Evolutionary conservation across 2,113 vertebrate species (phyloP).

Genomic region (Junco hyemalis): DNA sequence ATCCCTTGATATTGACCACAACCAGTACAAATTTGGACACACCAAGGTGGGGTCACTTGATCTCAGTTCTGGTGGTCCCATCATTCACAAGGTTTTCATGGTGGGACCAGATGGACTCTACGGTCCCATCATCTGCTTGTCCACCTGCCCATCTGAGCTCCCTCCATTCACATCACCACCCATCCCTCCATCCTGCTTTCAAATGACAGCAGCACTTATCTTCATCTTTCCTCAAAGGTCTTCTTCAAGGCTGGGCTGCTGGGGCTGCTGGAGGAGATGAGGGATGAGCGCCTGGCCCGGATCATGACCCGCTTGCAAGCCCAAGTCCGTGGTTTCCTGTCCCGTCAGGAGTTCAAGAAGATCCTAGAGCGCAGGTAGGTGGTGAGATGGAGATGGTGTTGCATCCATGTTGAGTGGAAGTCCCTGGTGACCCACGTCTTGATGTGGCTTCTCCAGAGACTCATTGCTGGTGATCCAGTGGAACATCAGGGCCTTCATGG

Average conservation of each 20-base stretch:
- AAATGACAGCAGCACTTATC: neutral
- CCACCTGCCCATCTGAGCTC: neutral
- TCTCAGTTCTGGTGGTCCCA: neutral
- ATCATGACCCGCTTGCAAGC: constrained; percentile 90
- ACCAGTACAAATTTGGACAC: constrained; percentile 86
- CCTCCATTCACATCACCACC: no score
- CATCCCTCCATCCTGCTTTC: fast-evolving
- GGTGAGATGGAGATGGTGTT: neutral
- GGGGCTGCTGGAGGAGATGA: constrained; percentile 87
- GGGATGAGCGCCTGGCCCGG: constrained; percentile 86
- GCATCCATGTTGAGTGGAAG: neutral
- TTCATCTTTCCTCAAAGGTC: constrained; percentile 53
- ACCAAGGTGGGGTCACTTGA: constrained; percentile 72
- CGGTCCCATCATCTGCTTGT: neutral
- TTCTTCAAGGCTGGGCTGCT: constrained; percentile 89
- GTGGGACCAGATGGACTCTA: neutral
- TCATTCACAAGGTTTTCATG: neutral
- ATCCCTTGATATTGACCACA: constrained; percentile 84
- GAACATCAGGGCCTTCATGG: constrained; percentile 92
- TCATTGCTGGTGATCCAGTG: constrained; percentile 88
- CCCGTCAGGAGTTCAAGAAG: constrained; percentile 89
- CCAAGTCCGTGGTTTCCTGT: constrained; percentile 84
- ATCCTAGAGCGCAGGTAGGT: constrained; percentile 81
- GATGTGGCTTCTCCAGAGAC: constrained; percentile 71
- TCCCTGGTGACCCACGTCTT: neutral